Conservation (phyloP, 1,140 invertebrate species). For the Drosophila equinoxialis region DNA sequence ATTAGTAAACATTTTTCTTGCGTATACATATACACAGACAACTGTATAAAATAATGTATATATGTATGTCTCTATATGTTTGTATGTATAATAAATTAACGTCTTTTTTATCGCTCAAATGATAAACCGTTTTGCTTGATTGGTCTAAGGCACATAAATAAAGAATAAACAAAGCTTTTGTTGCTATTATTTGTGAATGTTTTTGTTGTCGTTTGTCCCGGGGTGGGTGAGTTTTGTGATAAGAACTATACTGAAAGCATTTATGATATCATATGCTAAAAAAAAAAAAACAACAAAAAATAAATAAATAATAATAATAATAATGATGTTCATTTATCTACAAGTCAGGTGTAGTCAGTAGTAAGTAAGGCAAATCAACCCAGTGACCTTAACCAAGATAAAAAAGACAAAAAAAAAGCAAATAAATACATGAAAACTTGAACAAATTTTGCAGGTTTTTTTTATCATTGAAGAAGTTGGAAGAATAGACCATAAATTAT, state of each 20-base stretch:
- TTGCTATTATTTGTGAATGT: slow-evolving; percentile 40
- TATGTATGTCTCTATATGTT: slow-evolving; percentile 23
- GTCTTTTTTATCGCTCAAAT: slow-evolving; percentile 76
- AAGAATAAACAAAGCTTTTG: slow-evolving; percentile 70
- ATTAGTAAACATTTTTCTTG: slow-evolving; percentile 56
- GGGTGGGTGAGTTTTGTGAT: slow-evolving; percentile 29
- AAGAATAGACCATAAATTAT: neutral
- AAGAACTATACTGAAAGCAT: slow-evolving; percentile 23
- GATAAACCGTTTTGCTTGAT: slow-evolving; percentile 80
- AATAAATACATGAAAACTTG: neutral
- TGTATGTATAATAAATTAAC: slow-evolving; percentile 71
- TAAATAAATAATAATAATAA: no score
- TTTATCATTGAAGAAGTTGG: no score
- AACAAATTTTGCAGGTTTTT: neutral
- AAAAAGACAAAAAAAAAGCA: neutral
- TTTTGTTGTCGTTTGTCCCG: slow-evolving; percentile 43
- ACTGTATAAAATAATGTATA: slow-evolving; percentile 22
- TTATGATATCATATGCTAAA: slow-evolving; percentile 67
- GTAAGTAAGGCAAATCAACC: slow-evolving; percentile 44
- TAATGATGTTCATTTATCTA: slow-evolving; percentile 32
- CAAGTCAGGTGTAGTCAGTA: slow-evolving; percentile 31
- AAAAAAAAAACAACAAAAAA: neutral
- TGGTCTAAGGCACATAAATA: slow-evolving; percentile 75
- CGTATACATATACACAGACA: slow-evolving; percentile 17
- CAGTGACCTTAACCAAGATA: slow-evolving; percentile 26